Evolutionary conservation across 2,113 vertebrate genomes (phyloP), one percentile per base, ranked within the genome.

Genomic region (Ctenodactylus gundi): DNA sequence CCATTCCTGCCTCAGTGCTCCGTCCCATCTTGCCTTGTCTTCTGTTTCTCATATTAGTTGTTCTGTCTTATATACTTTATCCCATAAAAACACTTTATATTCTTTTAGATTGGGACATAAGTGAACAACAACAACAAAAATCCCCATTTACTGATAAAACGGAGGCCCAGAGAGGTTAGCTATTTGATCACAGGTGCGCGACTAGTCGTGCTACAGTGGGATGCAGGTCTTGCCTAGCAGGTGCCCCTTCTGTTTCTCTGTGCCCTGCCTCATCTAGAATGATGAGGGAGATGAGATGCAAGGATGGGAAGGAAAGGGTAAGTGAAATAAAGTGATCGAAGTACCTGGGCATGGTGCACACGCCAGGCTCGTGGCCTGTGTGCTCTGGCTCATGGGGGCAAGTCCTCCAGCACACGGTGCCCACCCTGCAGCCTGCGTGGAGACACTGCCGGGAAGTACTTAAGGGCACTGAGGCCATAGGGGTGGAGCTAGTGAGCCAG

Each of bases 1-100:
- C n/a, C 14, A 0, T 21, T 62, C 49, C 68, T 46, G 11, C 57
- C n/a, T 49, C 25, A 53, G 0, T 9, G 27, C 73, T 55, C 1
- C 29, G 1, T 82, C 60, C 46, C 55, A n/a, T 51, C 57, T 18
- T 60, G 14, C 53, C 62, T 46, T 31, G 14, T n/a, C 3, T 36
- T 21, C 65, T 77, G 27, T 72, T 6, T 31, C 31, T 7, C 58
- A 62, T 68, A 6, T 9, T 25, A 53, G 0, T 76, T 34, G 10
- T 53, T 53, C 18, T 41, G 7, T 81, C 41, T 88, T 29, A 29
- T 12, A 13, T 20, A 21, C 11, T 75, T 55, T 44, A 39, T 64
- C 51, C 67, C 53, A 17, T 44, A 46, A 39, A 55, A 23, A 31
- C 44, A 85, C 41, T 5, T 49, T 57, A n/a, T 1, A 5, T 53